Conservation (phyloP, 2,113 vertebrate genomes). For the Ia io region DNA sequence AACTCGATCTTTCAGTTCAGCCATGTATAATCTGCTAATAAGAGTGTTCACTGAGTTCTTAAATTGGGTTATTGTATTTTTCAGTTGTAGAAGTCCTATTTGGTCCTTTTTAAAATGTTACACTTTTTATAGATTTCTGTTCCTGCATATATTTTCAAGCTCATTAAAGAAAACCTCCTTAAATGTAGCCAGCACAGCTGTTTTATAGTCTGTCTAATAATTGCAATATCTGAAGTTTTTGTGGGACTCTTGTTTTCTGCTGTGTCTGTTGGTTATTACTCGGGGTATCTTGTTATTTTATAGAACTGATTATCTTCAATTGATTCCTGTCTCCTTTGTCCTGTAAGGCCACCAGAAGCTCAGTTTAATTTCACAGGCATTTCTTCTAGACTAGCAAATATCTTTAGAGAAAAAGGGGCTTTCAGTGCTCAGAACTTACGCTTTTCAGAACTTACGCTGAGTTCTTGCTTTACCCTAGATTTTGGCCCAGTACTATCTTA, state of each 20-base stretch:
- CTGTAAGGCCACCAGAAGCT: background rate
- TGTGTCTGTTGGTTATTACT: background rate
- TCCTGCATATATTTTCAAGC: background rate
- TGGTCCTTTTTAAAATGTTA: background rate
- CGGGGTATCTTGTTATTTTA: background rate
- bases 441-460: background rate
- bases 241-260: background rate
- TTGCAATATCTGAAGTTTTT: background rate
- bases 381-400: background rate
- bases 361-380: background rate
- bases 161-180: background rate
- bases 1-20: background rate
- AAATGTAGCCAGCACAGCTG: background rate
- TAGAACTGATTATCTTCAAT: background rate
- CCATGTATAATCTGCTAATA: background rate
- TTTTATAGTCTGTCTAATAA: background rate
- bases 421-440: background rate
- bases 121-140: background rate
- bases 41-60: background rate
- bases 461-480: background rate
- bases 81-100: constrained; percentile 11
- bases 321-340: background rate
- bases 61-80: background rate
- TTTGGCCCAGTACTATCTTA: background rate
- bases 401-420: background rate